Evolutionary conservation across 2,113 vertebrate genomes (phyloP), one percentile per base, ranked within the genome.

Genomic region (Phoxinus phoxinus): DNA sequence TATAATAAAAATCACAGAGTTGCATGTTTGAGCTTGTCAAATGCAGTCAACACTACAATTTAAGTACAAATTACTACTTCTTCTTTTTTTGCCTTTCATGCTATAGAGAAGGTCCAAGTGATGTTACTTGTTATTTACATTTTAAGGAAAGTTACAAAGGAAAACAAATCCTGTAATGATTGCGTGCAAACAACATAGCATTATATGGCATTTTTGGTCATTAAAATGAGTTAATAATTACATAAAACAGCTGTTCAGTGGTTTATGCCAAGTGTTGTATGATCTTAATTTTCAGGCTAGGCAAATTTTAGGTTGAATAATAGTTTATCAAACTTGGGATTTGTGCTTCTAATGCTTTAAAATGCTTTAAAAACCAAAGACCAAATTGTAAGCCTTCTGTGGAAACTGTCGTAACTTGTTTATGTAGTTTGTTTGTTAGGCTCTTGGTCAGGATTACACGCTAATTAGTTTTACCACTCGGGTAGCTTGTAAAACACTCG

Each of bases 401-500:
- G 3, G 37, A 61, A 61, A 73, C 35, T 41, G 69, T 41, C 21
- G 11, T 72, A 46, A 30, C 15, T 63, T 80, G 78, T 80, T 80
- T 80, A 59, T 21, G 58, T 10, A 44, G 37, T 63, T 80, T 27
- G 58, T 80, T 79, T 79, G 32, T 8, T 44, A 44, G 23, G 35
- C 35, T 74, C 71, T 74, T 74, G n/a, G 44, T 46, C 71, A 74
- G 41, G n/a, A 44, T 74, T 48, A 48, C 71, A 48, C 12, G 12
- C 71, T 74, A 74, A 74, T 74, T 74, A 48, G 41, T 46, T 48
- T 46, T 46, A 73, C 41, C 71, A 46, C 41, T 74, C 7, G n/a
- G 71, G n/a, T 74, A 25, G 44, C 71, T 74, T 46, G 71, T 46
- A 46, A 74, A 74, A 74, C 71, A 46, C 71, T 48, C 12, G 8